Conservation (phyloP, 1,140 invertebrate genomes). For the Centruroides sculpturatus region DNA sequence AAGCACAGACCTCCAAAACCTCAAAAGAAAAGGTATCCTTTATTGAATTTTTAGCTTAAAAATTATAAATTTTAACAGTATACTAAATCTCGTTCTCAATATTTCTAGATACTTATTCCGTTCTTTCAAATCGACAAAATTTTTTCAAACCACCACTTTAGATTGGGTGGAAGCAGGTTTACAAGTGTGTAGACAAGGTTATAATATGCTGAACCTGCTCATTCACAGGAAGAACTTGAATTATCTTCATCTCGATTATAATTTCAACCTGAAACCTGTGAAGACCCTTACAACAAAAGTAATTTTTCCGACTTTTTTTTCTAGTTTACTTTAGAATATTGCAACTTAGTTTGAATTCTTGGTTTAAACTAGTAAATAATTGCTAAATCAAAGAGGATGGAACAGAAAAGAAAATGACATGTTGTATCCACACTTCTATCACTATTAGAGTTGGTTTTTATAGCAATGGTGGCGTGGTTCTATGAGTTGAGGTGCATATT, state of each 20-base stretch:
- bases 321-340: too few species aligned
- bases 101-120: slow-evolving; percentile 66
- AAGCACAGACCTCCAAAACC: slow-evolving; percentile 96
- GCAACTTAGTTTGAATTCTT: too few species aligned
- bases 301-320: background rate
- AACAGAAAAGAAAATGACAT: too few species aligned
- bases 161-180: slow-evolving; percentile 99
- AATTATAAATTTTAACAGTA: background rate
- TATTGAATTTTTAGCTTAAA: background rate
- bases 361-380: too few species aligned
- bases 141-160: slow-evolving; percentile 97
- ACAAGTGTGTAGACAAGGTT: slow-evolving; percentile 92
- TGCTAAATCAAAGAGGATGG: too few species aligned
- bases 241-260: slow-evolving; percentile 98
- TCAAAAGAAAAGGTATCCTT: slow-evolving; percentile 79
- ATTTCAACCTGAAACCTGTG: slow-evolving; percentile 98
- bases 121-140: slow-evolving; percentile 99
- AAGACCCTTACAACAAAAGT: slow-evolving; percentile 95
- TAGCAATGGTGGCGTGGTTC: too few species aligned
- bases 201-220: slow-evolving; percentile 98
- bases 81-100: background rate
- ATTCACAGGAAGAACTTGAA: slow-evolving; percentile 99
- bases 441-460: too few species aligned
- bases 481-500: too few species aligned
- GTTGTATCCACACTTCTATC: too few species aligned